Base-by-base conservation (phyloP, 2,888 invertebrate species). In the Chydorus sphaericus region DNA sequence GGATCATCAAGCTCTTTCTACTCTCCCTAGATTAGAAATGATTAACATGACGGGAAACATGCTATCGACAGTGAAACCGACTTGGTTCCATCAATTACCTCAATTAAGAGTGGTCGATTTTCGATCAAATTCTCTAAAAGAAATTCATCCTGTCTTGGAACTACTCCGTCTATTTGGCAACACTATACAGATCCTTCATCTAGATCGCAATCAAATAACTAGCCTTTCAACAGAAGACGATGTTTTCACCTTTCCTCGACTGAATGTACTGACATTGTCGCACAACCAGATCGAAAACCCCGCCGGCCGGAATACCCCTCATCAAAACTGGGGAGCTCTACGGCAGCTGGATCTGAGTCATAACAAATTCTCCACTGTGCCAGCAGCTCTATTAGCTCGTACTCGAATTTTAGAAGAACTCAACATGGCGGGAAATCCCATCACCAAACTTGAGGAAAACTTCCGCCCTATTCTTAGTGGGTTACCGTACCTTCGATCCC, bases 241-340 rank as follows among this genome's bases (percentile, higher is more conserved):
- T 0, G 76, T 91, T 33, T 73, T 77, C 56, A 76, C 78, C 57
- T 68, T 90, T 48, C 82, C 84, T 0, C 80, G 80, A 57, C 68
- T 87, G 29, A 76, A 79, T 58, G 79, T 81, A 6, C 70, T 90
- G 20, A 71, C 73, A 48, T 69, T 89, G 56, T 81, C 82, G 4
- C 59, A 61, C 57, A 67, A 67, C 60, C 60, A 60, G 36, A 54
- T 67, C 18, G 55, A 59, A 18, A 61, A 61, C 33, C 39, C 66
- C 14, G 63, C 63, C 10, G 62, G 65, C 3, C 59, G 61, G 11
- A n/a, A n/a, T n/a, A n/a, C n/a, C n/a, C 58, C 88, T 1, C 82
- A 91, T 65, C 78, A 81, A 66, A 83, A 83, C 16, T 83, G 91
- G 82, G 86, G 86, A 0, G 83, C 87, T 0, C 70, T 92, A 36